Base-by-base conservation (phyloP, 2,888 invertebrate genomes). In the Polymixis lichenea region DNA sequence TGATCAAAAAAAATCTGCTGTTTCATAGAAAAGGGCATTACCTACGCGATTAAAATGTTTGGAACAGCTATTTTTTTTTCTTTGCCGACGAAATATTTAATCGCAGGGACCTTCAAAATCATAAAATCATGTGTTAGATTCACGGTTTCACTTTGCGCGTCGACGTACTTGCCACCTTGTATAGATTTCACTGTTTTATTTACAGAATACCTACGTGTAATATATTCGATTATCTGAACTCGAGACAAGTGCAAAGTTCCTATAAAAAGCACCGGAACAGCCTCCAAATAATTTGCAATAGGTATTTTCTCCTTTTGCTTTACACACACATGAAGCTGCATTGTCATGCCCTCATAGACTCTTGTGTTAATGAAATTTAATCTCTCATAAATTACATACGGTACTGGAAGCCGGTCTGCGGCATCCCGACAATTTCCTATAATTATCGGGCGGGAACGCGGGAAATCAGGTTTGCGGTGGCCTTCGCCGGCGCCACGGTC, bases 391-490 rank as follows among this genome's bases (percentile, higher is more conserved):
- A 86, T 88, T 78, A 79, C 72, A 68, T 74, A 77, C 69, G 86
- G 81, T 72, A 49, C 70, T 71, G 51, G 69, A 72, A 73, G 68
- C 73, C 71, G 25, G 78, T 75, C 53, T 80, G 72, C 55, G 79
- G 70, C 43, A 77, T 67, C 75, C 76, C 80, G 76, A 78, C 83
- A 86, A 85, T 88, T 85, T 86, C 83, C 88, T 83, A 72, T 82
- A 86, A 89, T 89, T 88, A 88, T 86, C 76, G 84, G 77, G 72
- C 32, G 69, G 82, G 80, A 74, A 72, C 82, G 80, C 80, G 75
- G 84, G 81, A 90, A 90, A 89, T 87, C 84, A 76, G 76, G 85
- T 89, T 90, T 87, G 81, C 77, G 81, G 76, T 71, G 58, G 58
- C 73, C 82, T 83, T 77, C 87, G 77, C 64, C 71, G 72, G 83